These are phyloP conservation scores for Acanthosepion pharaonis DNA, from an alignment of 2,888 invertebrate genomes.

Conservation along the genomic window DNA sequence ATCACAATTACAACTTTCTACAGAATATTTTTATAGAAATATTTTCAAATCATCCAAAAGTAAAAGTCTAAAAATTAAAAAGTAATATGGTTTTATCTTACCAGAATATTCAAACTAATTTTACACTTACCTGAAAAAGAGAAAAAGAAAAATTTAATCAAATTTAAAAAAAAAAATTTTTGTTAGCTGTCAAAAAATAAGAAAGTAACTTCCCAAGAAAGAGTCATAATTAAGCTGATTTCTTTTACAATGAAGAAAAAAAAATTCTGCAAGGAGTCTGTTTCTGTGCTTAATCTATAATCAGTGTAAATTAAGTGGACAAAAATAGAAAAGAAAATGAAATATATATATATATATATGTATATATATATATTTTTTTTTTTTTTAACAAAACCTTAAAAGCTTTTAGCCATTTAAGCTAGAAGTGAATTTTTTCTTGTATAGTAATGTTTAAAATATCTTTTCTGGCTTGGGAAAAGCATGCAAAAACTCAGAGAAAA, in stretches of 20 bases:
- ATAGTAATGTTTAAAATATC: background rate
- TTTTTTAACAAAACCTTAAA: background rate
- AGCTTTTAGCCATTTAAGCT: background rate
- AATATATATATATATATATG: no score
- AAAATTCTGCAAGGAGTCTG: background rate
- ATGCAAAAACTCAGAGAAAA: background rate
- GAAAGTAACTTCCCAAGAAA: background rate
- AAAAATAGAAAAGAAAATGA: background rate
- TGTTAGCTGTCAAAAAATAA: background rate
- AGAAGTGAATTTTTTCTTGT: background rate
- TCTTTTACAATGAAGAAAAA: background rate
- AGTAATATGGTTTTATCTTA: background rate
- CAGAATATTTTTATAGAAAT: background rate
- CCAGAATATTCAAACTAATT: background rate
- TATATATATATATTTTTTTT: background rate
- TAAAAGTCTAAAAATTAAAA: background rate
- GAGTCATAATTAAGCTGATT: background rate
- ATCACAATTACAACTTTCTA: background rate
- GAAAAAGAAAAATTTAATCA: background rate
- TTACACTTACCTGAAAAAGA: background rate
- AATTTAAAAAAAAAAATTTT: background rate
- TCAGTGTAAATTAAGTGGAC: background rate
- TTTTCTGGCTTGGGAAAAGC: background rate
- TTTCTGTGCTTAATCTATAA: background rate
- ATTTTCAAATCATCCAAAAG: background rate